A percentile compares a stretch with the other conserved stretches of the same genome.
Conservation (phyloP, 2,888 invertebrate species). For the Dichetophora obliterata region DNA sequence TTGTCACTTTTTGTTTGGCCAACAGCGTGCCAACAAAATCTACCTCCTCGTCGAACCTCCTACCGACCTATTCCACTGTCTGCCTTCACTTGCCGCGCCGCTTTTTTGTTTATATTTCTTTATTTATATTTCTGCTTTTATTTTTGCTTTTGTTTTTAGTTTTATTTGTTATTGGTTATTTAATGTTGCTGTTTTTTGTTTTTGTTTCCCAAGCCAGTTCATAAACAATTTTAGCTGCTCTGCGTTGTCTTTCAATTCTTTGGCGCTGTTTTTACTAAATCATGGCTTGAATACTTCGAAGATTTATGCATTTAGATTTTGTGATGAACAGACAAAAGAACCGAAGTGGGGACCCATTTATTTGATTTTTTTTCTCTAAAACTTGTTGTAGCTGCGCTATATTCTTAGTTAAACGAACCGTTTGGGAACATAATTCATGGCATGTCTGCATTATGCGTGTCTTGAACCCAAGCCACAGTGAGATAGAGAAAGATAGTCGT, state of each 20-base stretch:
- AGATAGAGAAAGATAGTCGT: neutral
- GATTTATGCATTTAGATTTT: constrained; percentile 36
- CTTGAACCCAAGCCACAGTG: constrained; percentile 22
- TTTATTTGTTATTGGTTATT: neutral
- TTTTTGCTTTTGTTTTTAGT: neutral
- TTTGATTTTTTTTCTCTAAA: neutral
- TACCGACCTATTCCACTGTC: neutral
- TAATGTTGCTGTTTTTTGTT: neutral
- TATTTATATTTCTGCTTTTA: neutral
- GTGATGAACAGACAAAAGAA: constrained; percentile 9
- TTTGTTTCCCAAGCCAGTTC: neutral
- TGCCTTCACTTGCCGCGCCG: neutral
- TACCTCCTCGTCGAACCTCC: neutral
- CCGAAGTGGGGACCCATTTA: constrained; percentile 14
- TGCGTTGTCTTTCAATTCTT: constrained; percentile 12
- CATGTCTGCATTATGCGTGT: constrained; percentile 28
- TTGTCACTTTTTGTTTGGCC: constrained; percentile 23
- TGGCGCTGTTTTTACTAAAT: constrained; percentile 17
- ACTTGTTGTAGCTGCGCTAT: neutral
- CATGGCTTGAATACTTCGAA: constrained; percentile 31
- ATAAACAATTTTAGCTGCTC: constrained; percentile 30
- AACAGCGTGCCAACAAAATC: neutral
- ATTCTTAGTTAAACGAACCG: constrained; percentile 3
- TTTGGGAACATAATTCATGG: constrained; percentile 6
- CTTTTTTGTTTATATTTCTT: constrained; percentile 7